Base-by-base conservation (phyloP, 1,140 invertebrate species). In the Danaus plexippus region DNA sequence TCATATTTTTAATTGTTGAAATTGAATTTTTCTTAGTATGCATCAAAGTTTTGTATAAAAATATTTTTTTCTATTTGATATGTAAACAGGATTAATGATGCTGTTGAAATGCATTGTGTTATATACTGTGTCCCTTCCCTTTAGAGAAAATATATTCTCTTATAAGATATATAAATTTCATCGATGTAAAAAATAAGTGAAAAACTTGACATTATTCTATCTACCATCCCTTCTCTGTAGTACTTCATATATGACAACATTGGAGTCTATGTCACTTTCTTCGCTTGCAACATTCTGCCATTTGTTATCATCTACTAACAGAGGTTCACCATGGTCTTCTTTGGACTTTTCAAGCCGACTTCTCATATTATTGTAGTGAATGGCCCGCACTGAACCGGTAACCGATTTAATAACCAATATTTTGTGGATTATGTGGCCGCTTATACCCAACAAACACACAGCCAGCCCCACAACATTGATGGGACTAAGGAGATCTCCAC, bases 401-500 rank as follows among this genome's bases (percentile, higher is more conserved):
- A 85, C 72, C 2, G 77, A 66, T 49, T 73, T 80, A 45, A 88
- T 85, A 12, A 80, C 64, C 9, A 84, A 50, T 9, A 88, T 86
- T 80, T 98, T 98, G 70, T 97, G 91, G 15, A 93, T 80, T 12
- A 98, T 92, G 82, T 99, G 98, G 48, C 94, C 88, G 9, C 89
- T 89, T 66, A 99, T 98, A 52, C 98, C 98, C 49, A 92, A 87
- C 58, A 99, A 86, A 78, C 97, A 99, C 9, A 98, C 87, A 9
- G 94, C 77, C 43, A 99, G 84, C 2, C 98, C 98, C 15, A 95
- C 84, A 12, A 94, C 90, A 87, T 99, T 99, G 2, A 98, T 87
- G 1, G 88, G 72, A 58, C 91, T 95, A 69, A 99, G 90, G 66
- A 91, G 87, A 80, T 99, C 97, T 11, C 95, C 94, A 74, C 95